Base-by-base conservation (phyloP, 2,888 invertebrate genomes). In the Tipula confusa region DNA sequence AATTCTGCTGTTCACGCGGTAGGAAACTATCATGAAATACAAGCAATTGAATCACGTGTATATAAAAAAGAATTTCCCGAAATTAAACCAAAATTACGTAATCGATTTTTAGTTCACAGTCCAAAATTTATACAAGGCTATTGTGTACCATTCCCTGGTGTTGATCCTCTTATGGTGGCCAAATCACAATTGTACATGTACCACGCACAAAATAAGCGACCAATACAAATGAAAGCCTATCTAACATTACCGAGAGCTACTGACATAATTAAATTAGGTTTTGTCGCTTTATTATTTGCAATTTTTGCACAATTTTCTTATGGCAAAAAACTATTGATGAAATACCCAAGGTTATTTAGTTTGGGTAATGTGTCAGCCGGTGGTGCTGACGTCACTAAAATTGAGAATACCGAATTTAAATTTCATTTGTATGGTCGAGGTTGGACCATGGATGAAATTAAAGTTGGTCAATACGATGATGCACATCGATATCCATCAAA, bases 1-100 rank as follows among this genome's bases (percentile, higher is more conserved):
- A 93, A 95, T 87, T 96, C 96, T 0, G 91, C 94, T 0, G 91
- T 97, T 3, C 90, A 95, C 87, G 93, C 95, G 0, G 86, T 96
- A 82, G 91, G 92, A 0, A 88, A 93, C 87, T 86, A 87, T 4
- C 85, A 89, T 81, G 93, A 95, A 86, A 88, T 96, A 84, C 88
- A 89, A 2, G 87, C 88, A 0, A 86, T 96, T 7, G 90, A 96
- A 64, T 89, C 90, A 84, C 90, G 93, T 86, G 87, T 96, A 79
- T 95, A 90, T 86, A 92, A 94, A 0, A 90, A 91, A 29, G 89
- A 88, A 11, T 86, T 93, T 86, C 93, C 94, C 0, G 86, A 87
- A 2, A 89, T 92, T 84, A 88, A 90, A 80, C 94, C 94, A 0
- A 91, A 90, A 85, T 88, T 94, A 9, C 31, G 31, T 4, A 29